These are phyloP conservation scores for Empis stercorea DNA, from an alignment of 2,888 invertebrate species.

Conservation along the genomic window DNA sequence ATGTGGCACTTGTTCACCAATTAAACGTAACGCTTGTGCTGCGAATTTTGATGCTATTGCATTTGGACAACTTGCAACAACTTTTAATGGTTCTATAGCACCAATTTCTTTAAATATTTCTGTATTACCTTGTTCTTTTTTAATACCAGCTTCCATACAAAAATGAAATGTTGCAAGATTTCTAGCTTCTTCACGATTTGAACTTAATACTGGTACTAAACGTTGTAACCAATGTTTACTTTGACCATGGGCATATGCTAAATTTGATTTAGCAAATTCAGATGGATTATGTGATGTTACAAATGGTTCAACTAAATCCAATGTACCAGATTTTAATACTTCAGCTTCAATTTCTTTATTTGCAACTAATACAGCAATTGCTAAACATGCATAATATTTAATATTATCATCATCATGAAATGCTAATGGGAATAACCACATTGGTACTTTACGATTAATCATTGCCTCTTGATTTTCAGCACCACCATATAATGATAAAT, in stretches of 20 bases:
- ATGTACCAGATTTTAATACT: slow-evolving; percentile 89
- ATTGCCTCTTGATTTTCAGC: slow-evolving; percentile 95
- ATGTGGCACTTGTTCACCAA: slow-evolving; percentile 95
- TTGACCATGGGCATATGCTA: slow-evolving; percentile 90
- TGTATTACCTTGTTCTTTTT: slow-evolving; percentile 83
- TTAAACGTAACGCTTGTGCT: slow-evolving; percentile 76
- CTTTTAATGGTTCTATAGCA: slow-evolving; percentile 88
- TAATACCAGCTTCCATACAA: slow-evolving; percentile 98
- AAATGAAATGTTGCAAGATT: slow-evolving; percentile 96
- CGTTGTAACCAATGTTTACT: slow-evolving; percentile 89
- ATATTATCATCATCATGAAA: slow-evolving; percentile 95
- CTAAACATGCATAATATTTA: slow-evolving; percentile 96
- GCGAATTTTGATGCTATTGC: slow-evolving; percentile 96
- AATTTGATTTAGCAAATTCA: slow-evolving; percentile 84
- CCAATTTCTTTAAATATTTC: slow-evolving; percentile 88
- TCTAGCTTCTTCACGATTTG: slow-evolving; percentile 89
- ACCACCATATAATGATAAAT: slow-evolving; percentile 90
- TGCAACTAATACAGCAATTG: slow-evolving; percentile 90
- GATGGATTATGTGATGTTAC: slow-evolving; percentile 88
- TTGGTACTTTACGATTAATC: slow-evolving; percentile 86
- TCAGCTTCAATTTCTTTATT: slow-evolving; percentile 97
- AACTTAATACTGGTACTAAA: slow-evolving; percentile 85
- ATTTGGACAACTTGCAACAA: slow-evolving; percentile 94
- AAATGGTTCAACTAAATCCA: slow-evolving; percentile 94
- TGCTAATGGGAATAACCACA: slow-evolving; percentile 96